Evolutionary conservation across 92 coral and sea anemone species (phyloP).

Genomic region (Zoanthus sociatus): DNA sequence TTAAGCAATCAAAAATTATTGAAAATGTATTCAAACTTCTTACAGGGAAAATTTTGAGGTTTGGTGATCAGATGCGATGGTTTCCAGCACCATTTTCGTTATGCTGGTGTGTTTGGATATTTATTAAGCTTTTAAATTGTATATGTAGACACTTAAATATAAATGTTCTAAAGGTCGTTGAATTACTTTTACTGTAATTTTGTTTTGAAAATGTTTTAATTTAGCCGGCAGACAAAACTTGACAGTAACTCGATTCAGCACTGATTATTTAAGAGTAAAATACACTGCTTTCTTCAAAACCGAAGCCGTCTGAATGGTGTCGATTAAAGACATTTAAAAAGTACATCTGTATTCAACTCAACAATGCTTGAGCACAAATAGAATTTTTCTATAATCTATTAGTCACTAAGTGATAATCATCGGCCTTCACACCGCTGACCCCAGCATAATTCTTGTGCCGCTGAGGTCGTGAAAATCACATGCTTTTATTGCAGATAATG

Average conservation of each 20-base stretch:
- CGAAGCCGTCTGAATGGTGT: background rate
- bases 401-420: slow-evolving; percentile 11
- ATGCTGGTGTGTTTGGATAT: background rate
- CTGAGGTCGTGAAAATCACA: background rate
- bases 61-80: background rate
- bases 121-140: background rate
- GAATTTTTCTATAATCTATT: background rate
- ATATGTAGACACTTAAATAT: background rate
- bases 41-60: slow-evolving; percentile 10
- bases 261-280: background rate
- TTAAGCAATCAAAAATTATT: slow-evolving; percentile 27
- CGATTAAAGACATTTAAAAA: background rate
- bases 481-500: background rate
- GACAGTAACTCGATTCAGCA: background rate
- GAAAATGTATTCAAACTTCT: slow-evolving; percentile 1
- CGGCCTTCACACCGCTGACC: background rate
- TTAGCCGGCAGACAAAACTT: no score
- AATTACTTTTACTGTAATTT: no score
- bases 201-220: no score
- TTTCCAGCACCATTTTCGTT: background rate
- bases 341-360: background rate
- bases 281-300: background rate
- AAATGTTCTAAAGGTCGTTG: no score
- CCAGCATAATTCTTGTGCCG: background rate
- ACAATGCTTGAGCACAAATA: background rate